A percentile compares a stretch with the other conserved stretches of the same genome.
Evolutionary conservation across 2,797 vertebrate species (phyloP).

Genomic region (Poeciliopsis gracilis): DNA sequence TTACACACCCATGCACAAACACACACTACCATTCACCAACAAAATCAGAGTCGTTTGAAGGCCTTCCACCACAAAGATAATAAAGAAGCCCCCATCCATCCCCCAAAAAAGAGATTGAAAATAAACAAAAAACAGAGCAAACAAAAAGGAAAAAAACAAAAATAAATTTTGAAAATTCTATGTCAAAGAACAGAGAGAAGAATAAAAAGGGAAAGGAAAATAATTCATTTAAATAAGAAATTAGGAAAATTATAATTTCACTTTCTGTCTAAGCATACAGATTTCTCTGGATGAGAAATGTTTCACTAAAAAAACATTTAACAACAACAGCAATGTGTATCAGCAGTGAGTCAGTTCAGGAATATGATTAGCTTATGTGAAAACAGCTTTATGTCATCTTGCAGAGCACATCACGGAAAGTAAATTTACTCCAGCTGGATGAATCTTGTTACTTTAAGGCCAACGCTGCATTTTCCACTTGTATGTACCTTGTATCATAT

Average conservation of each 20-base stretch:
- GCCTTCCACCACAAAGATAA: slow-evolving; percentile 34
- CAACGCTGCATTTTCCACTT: background rate
- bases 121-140: slow-evolving; percentile 38
- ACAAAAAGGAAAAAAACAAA: background rate
- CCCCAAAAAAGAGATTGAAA: slow-evolving; percentile 13
- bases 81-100: background rate
- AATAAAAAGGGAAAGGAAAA: background rate
- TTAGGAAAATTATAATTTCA: background rate
- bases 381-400: background rate
- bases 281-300: background rate
- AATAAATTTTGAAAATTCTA: background rate
- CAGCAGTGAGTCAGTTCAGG: background rate
- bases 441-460: background rate
- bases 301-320: background rate
- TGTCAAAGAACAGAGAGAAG: slow-evolving; percentile 5
- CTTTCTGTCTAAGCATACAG: background rate
- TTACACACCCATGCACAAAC: slow-evolving; percentile 40
- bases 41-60: slow-evolving; percentile 46
- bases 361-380: background rate
- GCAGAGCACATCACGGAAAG: background rate
- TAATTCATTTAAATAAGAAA: background rate
- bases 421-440: background rate
- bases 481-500: background rate
- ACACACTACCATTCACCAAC: slow-evolving; percentile 37
- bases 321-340: background rate